Conservation (phyloP, 37 sponge, comb jelly and placozoan species). For the Cliona cf. orientalis region DNA sequence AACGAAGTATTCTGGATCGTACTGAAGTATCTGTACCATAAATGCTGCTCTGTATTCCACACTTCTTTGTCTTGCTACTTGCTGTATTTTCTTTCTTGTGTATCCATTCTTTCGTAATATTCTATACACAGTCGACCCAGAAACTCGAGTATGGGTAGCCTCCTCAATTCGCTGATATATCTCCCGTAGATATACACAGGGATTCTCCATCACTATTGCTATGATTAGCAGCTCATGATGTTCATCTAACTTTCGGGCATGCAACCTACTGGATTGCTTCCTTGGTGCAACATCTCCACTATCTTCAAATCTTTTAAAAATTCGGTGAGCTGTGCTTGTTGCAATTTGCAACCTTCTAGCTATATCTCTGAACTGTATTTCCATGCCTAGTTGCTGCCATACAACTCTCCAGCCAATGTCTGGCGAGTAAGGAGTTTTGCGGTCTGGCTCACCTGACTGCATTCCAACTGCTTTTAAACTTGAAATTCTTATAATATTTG, state of each 20-base stretch:
- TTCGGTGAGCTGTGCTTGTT: slow-evolving; percentile 41
- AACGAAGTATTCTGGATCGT: slow-evolving; percentile 7
- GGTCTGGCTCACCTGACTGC: slow-evolving; percentile 36
- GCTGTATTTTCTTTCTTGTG: slow-evolving; percentile 46
- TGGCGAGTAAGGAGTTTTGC: slow-evolving; percentile 24
- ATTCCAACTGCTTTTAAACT: too few relatives aligned
- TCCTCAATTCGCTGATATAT: slow-evolving; percentile 19
- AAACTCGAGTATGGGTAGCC: slow-evolving; percentile 20
- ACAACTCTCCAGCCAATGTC: slow-evolving; percentile 61
- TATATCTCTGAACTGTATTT: slow-evolving; percentile 15
- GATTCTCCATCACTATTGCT: slow-evolving; percentile 39
- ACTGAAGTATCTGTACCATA: slow-evolving; percentile 21
- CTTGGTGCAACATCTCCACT: not conserved
- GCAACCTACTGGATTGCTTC: not conserved
- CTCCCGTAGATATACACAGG: slow-evolving; percentile 39
- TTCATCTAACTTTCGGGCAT: slow-evolving; percentile 22
- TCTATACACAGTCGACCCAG: slow-evolving; percentile 39
- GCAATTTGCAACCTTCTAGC: slow-evolving; percentile 33
- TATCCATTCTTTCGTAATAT: slow-evolving; percentile 34
- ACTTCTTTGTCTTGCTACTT: slow-evolving; percentile 41
- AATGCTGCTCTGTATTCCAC: slow-evolving; percentile 35
- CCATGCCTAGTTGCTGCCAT: slow-evolving; percentile 45
- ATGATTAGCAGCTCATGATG: slow-evolving; percentile 55
- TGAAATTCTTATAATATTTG: too few relatives aligned
- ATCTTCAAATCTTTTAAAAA: slow-evolving; percentile 26